Evolutionary conservation across 2,888 invertebrate genomes (phyloP).

Genomic region (Nomada hirtipes): DNA sequence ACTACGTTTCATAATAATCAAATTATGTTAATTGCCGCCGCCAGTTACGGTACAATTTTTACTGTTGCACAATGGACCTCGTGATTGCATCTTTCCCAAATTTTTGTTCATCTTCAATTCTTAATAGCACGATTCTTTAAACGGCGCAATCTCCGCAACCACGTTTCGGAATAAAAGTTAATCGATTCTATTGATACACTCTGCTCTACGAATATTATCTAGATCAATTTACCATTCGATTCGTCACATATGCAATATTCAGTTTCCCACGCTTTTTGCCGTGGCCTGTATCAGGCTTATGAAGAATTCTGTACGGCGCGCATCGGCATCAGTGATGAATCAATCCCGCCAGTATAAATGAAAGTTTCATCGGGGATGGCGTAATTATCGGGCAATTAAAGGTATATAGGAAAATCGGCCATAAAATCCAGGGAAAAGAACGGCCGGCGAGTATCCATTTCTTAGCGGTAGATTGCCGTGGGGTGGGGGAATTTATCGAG

Average conservation of each 20-base stretch:
- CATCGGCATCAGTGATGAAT: neutral
- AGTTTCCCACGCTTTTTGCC: neutral
- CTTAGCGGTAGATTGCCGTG: slow-evolving; percentile 1
- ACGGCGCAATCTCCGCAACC: neutral
- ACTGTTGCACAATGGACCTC: neutral
- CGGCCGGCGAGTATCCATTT: neutral
- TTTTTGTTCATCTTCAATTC: neutral
- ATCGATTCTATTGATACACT: neutral
- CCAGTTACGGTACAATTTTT: neutral
- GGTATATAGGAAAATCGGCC: neutral
- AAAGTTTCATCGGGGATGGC: neutral
- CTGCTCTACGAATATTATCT: neutral
- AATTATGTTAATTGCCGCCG: neutral
- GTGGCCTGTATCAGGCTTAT: neutral
- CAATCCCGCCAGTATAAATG: neutral
- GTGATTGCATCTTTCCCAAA: neutral
- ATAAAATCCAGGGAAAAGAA: neutral
- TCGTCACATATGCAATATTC: neutral
- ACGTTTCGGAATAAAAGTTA: neutral
- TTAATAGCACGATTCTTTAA: neutral
- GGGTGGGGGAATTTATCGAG: slow-evolving; percentile 20
- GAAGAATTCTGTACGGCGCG: too few species aligned
- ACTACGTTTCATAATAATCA: neutral
- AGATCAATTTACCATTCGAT: neutral
- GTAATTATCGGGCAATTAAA: slow-evolving; percentile 19